A percentile compares a stretch with the other conserved stretches of the same genome.
phyloP scores from a whole-genome alignment of 2,113 vertebrate genomes.

The Macroglossus sobrinus region DNA sequence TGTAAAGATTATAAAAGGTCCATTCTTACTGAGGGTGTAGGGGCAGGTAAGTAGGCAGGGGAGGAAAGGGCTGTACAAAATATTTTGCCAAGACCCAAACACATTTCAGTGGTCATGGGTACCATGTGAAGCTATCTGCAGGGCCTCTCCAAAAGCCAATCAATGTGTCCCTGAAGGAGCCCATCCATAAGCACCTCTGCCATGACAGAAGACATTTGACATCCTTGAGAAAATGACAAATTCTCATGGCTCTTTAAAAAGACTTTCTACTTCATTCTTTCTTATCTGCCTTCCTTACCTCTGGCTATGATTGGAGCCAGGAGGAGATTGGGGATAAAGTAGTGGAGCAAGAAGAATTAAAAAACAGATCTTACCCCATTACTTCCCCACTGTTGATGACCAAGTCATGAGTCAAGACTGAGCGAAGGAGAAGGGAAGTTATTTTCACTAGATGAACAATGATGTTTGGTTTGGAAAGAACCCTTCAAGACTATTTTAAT shows the following conservation, averaged over 20 bases:
- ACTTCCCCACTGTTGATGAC: not conserved
- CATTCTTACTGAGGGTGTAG: not conserved
- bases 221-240: not conserved
- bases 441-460: not conserved
- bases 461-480: not conserved
- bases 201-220: not conserved
- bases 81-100: not conserved
- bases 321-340: not conserved
- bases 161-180: too few relatives aligned
- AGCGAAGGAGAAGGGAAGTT: not conserved
- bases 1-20: not conserved
- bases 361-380: not conserved
- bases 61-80: not conserved
- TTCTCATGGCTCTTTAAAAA: not conserved
- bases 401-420: not conserved
- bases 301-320: not conserved
- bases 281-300: not conserved
- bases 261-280: not conserved
- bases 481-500: not conserved
- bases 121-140: not conserved
- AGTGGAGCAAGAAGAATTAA: not conserved
- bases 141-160: not conserved
- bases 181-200: not conserved
- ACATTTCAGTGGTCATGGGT: not conserved
- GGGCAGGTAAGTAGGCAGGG: accelerated